Percentiles rank a stretch among this genome's conserved stretches.
Evolutionary conservation across 2,113 vertebrate genomes (phyloP).

Genomic region (rat (Rattus norvegicus)): GRCr8 NC_086029.1:31380001-31380500

Average conservation of each 20-base stretch:
- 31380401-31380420: rapidly evolving
- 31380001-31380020: not conserved
- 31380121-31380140: not conserved
- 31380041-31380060: not conserved
- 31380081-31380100: not conserved
- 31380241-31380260: not conserved
- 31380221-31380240: not conserved
- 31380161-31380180: not conserved
- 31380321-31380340: rapidly evolving
- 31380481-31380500: rapidly evolving
- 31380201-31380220: not conserved
- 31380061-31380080: not conserved
- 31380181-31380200: not conserved
- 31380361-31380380: rapidly evolving
- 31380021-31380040: not conserved
- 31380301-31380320: not conserved
- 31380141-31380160: not conserved
- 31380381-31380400: rapidly evolving
- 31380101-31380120: rapidly evolving
- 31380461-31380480: rapidly evolving
- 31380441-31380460: rapidly evolving
- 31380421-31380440: too few species aligned
- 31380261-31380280: not conserved
- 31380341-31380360: rapidly evolving
- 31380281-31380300: rapidly evolving